Evolutionary conservation across 2,113 vertebrate genomes (phyloP).

Genomic region (Corythoichthys haematopterus): DNA sequence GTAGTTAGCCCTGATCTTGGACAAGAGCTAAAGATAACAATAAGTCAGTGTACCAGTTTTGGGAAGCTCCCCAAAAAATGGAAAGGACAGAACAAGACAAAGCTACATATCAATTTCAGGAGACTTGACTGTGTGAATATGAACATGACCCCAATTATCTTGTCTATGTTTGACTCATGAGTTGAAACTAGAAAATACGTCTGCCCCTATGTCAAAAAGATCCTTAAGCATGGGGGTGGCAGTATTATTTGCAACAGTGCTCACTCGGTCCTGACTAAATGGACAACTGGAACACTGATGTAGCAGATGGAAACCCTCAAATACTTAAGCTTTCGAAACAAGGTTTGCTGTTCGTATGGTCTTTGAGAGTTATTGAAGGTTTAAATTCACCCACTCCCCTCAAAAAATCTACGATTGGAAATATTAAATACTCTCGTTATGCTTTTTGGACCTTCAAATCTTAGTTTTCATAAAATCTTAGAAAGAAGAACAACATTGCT

Average conservation of each 20-base stretch:
- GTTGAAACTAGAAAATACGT: conserved; percentile 25
- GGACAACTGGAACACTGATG: conserved; percentile 27
- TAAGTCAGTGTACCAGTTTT: conserved; percentile 51
- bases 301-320: conserved; percentile 8
- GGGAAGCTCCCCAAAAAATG: conserved; percentile 45
- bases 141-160: conserved; percentile 8
- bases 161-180: conserved; percentile 11
- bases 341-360: conserved; percentile 19
- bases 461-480: background rate
- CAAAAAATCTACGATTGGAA: background rate
- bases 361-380: conserved; percentile 1
- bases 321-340: conserved; percentile 15
- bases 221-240: conserved; percentile 23
- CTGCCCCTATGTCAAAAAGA: conserved; percentile 35
- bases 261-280: conserved; percentile 3
- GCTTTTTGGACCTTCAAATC: background rate
- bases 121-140: conserved; percentile 7
- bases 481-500: background rate
- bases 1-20: conserved; percentile 40
- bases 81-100: conserved; percentile 20
- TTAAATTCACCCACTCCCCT: background rate
- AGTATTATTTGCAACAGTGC: conserved; percentile 14
- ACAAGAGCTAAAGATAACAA: conserved; percentile 63
- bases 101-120: conserved; percentile 23
- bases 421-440: background rate